Evolutionary conservation across 1,140 invertebrate species (phyloP).

Genomic region (Nylanderia fulva): DNA sequence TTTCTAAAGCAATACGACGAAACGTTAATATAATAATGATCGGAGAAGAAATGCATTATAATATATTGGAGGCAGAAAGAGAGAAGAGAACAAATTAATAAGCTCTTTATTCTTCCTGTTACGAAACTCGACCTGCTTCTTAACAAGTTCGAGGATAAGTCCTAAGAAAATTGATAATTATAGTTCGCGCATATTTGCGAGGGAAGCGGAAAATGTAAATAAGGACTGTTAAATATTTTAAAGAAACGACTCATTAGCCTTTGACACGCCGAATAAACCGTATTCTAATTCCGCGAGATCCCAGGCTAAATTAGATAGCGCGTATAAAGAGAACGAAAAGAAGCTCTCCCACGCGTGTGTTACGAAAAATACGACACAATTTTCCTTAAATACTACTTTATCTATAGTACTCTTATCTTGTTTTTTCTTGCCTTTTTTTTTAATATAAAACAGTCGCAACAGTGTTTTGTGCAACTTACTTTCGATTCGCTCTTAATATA

Average conservation of each 20-base stretch:
- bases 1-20: constrained; percentile 32
- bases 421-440: not conserved
- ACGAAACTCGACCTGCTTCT: constrained; percentile 29
- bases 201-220: constrained; percentile 49
- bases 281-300: constrained; percentile 72
- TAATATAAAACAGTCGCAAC: not conserved
- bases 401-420: not conserved
- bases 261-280: constrained; percentile 50
- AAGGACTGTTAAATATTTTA: constrained; percentile 52
- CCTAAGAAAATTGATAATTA: constrained; percentile 56
- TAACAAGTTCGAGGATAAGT: constrained; percentile 51
- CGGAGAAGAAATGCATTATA: not conserved
- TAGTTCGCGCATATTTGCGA: constrained; percentile 36
- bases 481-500: not conserved
- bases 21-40: not conserved
- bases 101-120: not conserved
- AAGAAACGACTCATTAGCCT: constrained; percentile 58
- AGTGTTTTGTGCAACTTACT: constrained; percentile 24
- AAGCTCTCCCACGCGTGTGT: not conserved
- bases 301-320: constrained; percentile 45
- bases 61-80: not conserved
- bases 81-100: not conserved
- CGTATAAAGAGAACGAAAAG: constrained; percentile 25
- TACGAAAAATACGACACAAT: not conserved
- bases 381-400: not conserved